A percentile compares a stretch with the other conserved stretches of the same genome.
Evolutionary conservation across 2,888 invertebrate genomes (phyloP).

Genomic region (Beris chalybata): DNA sequence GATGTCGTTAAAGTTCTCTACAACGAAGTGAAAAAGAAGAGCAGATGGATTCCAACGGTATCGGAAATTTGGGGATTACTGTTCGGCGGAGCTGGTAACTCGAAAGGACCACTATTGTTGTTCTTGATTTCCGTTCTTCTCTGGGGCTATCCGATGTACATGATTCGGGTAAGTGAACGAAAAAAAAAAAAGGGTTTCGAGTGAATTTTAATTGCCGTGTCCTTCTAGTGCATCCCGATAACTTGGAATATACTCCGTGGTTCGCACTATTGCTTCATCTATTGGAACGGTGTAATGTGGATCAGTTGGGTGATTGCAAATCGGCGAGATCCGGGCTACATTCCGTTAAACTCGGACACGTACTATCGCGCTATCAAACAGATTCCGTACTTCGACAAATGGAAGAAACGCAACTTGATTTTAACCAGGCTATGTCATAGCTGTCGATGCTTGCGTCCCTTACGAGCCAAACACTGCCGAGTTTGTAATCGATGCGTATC

Average conservation of each 20-base stretch:
- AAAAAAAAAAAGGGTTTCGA: neutral
- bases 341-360: conserved; percentile 85
- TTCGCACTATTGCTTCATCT: conserved; percentile 87
- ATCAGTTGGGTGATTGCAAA: conserved; percentile 88
- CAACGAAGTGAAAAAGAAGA: conserved; percentile 77
- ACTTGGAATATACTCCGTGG: conserved; percentile 87
- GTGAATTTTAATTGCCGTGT: neutral
- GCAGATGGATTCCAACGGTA: conserved; percentile 84
- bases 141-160: conserved; percentile 94
- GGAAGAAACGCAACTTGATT: conserved; percentile 83
- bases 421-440: conserved; percentile 86
- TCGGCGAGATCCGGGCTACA: conserved; percentile 85
- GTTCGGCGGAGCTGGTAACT: conserved; percentile 89
- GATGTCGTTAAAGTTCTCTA: conserved; percentile 82
- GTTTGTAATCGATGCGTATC: conserved; percentile 87
- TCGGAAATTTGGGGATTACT: conserved; percentile 87
- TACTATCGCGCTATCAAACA: conserved; percentile 89
- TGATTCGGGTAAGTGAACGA: conserved; percentile 70
- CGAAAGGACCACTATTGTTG: conserved; percentile 83
- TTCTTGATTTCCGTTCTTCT: conserved; percentile 82
- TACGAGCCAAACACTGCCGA: conserved; percentile 89
- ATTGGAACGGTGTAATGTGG: conserved; percentile 93
- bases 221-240: conserved; percentile 74
- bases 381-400: conserved; percentile 90
- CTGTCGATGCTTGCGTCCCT: conserved; percentile 82